Base-by-base conservation (phyloP, 2,797 vertebrate species). In the Pempheris klunzingeri region DNA sequence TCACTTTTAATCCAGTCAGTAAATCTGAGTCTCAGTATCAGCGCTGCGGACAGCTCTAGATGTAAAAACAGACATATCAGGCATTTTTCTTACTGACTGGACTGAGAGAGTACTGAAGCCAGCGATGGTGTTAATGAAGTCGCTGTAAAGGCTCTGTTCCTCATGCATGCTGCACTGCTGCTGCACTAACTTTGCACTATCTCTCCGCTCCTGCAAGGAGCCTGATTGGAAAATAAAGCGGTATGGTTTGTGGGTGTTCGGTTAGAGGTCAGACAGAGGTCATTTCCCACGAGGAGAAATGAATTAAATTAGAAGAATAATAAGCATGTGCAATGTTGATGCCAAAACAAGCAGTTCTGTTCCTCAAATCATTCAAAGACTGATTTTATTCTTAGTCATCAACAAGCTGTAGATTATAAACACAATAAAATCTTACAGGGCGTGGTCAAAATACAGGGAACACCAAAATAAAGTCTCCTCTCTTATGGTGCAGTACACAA, bases 81-180 rank as follows among this genome's bases (percentile, higher is more conserved):
- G 1, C 14, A 9, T 39, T 0, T 22, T 17, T 22, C 68, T 54
- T 17, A 49, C 38, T 53, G 66, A n/a, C 43, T 28, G 64, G 44
- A 38, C 39, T 44, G 15, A 53, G 54, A 10, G 12, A 53, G 63
- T 72, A 41, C 15, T 69, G 84, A 14, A 22, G 24, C 20, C 38
- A 36, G 57, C 47, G 1, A 47, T 77, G 62, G 24, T 12, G 38
- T 20, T 9, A 17, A 17, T 4, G 38, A 22, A 4, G n/a, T 28
- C 24, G 2, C 60, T 11, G 36, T 59, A 0, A 68, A 38, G 38
- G 34, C 61, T 8, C n/a, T 43, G 26, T 14, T 71, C 63, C 57
- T 83, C 69, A 18, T 57, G 85, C 87, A 87, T 87, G 90, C 78
- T 82, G 80, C 87, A 30, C 72, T 63, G 87, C 86, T 82, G 83